Conservation (phyloP, 2,888 invertebrate species). For the Phlogophora meticulosa region DNA sequence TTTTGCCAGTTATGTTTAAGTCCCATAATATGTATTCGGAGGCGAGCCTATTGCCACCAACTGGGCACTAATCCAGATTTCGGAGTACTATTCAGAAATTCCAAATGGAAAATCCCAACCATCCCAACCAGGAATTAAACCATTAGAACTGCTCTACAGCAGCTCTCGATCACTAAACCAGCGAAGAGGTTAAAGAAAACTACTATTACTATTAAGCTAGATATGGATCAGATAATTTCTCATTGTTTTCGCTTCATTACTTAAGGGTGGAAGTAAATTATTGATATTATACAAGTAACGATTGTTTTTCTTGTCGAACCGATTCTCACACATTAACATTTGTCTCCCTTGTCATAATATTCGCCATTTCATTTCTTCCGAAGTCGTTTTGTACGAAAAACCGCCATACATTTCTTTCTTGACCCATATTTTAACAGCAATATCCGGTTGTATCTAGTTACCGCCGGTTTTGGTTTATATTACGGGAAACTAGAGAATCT, state of each 20-base stretch:
- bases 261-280: conserved; percentile 2
- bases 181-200: background rate
- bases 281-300: conserved; percentile 5
- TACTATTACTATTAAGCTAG: too few relatives aligned
- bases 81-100: too few relatives aligned
- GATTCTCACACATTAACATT: conserved; percentile 24
- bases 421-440: conserved; percentile 61
- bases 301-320: conserved; percentile 29
- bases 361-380: background rate
- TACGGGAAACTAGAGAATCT: conserved; percentile 2
- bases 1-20: too few relatives aligned
- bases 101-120: too few relatives aligned
- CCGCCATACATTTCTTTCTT: conserved; percentile 29
- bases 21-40: too few relatives aligned
- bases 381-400: conserved; percentile 4
- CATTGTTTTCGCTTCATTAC: background rate
- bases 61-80: too few relatives aligned
- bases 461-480: conserved; percentile 23
- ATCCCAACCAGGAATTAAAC: too few relatives aligned
- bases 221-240: background rate
- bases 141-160: too few relatives aligned
- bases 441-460: conserved; percentile 60
- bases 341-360: conserved; percentile 13
- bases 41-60: too few relatives aligned
- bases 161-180: too few relatives aligned